A percentile compares a stretch with the other conserved stretches of the same genome.
These are phyloP conservation scores for Panagrolaimus sp. DNA, from an alignment of 1,140 invertebrate genomes.

Conservation along the genomic window DNA sequence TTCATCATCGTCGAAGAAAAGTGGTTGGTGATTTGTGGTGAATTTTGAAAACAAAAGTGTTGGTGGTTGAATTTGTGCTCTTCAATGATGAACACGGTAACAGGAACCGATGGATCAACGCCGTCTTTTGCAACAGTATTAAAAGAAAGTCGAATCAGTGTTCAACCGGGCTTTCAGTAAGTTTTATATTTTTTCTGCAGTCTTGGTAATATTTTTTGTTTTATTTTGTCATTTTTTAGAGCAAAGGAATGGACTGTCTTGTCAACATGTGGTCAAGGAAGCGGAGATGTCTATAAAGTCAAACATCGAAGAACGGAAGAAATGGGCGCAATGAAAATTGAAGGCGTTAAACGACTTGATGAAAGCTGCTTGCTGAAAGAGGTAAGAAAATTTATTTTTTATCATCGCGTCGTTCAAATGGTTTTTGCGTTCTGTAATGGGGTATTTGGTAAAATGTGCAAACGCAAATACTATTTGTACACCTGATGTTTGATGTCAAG, in stretches of 20 bases:
- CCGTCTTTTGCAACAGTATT: background rate
- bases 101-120: background rate
- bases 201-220: background rate
- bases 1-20: too few relatives aligned
- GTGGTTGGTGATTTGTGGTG: too few relatives aligned
- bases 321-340: background rate
- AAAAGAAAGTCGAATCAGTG: background rate
- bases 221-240: background rate
- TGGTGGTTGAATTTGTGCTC: too few relatives aligned
- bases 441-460: too few relatives aligned
- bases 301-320: background rate
- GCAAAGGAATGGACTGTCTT: constrained; percentile 8
- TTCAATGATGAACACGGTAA: constrained; percentile 1
- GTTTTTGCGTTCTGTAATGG: too few relatives aligned
- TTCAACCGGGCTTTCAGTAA: constrained; percentile 10
- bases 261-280: background rate
- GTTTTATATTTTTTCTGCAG: background rate
- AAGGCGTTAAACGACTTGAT: background rate
- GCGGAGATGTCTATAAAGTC: constrained; percentile 6
- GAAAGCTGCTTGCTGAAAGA: background rate
- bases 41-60: too few relatives aligned
- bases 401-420: too few relatives aligned
- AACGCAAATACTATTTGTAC: too few relatives aligned
- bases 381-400: background rate
- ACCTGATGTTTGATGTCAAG: too few relatives aligned